Percentiles rank a stretch among this genome's conserved stretches.
These are phyloP conservation scores for Aphelinus atriplicis DNA, from an alignment of 1,140 invertebrate species.

Conservation along the genomic window DNA sequence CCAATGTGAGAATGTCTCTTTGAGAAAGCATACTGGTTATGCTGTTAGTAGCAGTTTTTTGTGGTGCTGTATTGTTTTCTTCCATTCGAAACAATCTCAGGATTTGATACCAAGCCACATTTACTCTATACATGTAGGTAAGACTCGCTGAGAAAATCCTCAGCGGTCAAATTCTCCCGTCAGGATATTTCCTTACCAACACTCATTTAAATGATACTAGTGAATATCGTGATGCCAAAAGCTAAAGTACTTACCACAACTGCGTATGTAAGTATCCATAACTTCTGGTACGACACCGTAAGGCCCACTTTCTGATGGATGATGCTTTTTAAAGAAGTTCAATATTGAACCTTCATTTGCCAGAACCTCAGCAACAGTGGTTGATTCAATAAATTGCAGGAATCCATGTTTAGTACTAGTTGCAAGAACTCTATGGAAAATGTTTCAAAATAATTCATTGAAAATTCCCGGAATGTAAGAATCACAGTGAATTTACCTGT, in stretches of 20 bases:
- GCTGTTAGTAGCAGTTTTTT: no score
- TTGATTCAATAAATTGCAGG: slow-evolving; percentile 96
- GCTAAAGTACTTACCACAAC: slow-evolving; percentile 76
- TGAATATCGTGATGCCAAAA: slow-evolving; percentile 4
- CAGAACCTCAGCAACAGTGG: slow-evolving; percentile 91
- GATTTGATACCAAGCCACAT: no score
- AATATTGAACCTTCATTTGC: slow-evolving; percentile 87
- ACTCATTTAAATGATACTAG: neutral
- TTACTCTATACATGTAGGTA: no score
- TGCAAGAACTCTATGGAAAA: slow-evolving; percentile 74
- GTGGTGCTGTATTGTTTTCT: no score
- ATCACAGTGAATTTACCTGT: slow-evolving; percentile 69
- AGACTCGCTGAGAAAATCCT: no score
- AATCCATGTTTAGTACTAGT: slow-evolving; percentile 97
- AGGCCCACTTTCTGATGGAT: slow-evolving; percentile 86
- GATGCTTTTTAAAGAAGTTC: slow-evolving; percentile 90
- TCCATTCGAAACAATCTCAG: no score
- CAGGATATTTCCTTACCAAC: neutral
- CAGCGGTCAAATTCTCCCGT: neutral
- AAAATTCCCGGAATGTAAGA: slow-evolving; percentile 36
- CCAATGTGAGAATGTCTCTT: no score
- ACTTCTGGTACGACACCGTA: slow-evolving; percentile 93
- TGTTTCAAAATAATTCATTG: slow-evolving; percentile 38
- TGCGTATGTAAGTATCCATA: slow-evolving; percentile 98
- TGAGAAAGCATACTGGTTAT: neutral